Percentiles rank a stretch among this genome's conserved stretches.
Evolutionary conservation across 2,113 vertebrate species (phyloP).

Genomic region (Cyprinodon brontotheroides): DNA sequence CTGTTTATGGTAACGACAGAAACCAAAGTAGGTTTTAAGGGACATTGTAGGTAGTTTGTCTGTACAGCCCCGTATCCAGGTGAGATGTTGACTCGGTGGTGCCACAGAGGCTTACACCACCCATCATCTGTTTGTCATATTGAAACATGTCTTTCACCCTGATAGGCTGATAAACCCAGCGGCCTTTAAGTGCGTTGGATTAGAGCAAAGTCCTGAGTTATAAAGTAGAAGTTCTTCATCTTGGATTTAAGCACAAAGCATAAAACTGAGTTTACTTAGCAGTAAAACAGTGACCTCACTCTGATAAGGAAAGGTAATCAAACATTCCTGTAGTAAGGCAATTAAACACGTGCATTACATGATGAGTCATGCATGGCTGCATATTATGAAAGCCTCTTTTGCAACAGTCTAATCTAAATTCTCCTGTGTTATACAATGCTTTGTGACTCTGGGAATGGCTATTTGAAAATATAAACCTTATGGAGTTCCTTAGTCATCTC

Average conservation of each 20-base stretch:
- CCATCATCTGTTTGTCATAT: slow-evolving; percentile 16
- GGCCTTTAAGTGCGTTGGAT: neutral
- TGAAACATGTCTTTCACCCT: slow-evolving; percentile 7
- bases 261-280: neutral
- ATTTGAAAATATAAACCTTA: neutral
- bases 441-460: neutral
- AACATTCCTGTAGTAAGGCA: neutral
- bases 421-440: neutral
- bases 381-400: neutral
- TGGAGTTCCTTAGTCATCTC: neutral
- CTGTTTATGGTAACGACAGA: neutral
- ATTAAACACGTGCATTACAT: neutral
- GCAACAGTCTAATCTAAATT: neutral
- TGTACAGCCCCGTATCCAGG: neutral
- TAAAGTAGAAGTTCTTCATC: neutral
- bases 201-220: neutral
- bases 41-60: neutral
- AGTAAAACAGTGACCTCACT: neutral
- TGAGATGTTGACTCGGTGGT: slow-evolving; percentile 19
- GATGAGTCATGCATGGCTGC: neutral
- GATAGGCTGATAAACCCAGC: neutral
- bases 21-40: neutral
- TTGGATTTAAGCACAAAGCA: neutral
- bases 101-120: neutral
- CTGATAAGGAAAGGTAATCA: too few species aligned